Percentiles rank a stretch among this genome's conserved stretches.
These are phyloP conservation scores for Chaetura pelagica DNA, from an alignment of 2,113 vertebrate species.

Conservation along the genomic window DNA sequence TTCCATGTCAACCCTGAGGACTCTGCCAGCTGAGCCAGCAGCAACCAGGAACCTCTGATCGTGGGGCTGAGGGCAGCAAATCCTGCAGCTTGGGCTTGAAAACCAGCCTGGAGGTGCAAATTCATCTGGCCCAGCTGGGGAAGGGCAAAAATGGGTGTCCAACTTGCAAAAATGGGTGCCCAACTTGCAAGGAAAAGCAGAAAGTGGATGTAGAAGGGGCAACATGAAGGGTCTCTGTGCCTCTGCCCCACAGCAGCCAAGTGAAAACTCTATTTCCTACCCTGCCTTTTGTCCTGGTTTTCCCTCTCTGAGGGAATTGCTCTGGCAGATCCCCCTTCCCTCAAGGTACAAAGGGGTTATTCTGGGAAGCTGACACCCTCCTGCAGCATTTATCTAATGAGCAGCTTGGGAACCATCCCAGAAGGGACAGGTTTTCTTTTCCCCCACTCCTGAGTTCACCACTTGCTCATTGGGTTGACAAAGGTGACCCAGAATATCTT, in stretches of 20 bases:
- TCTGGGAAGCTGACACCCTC: background rate
- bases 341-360: background rate
- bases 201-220: background rate
- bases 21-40: background rate
- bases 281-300: too few relatives aligned
- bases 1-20: background rate
- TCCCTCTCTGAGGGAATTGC: background rate
- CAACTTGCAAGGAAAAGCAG: background rate
- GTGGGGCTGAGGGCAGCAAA: background rate
- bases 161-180: background rate
- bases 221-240: background rate
- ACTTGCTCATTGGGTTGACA: background rate
- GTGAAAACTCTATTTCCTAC: too few relatives aligned
- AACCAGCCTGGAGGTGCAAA: background rate
- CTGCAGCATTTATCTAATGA: background rate
- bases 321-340: background rate
- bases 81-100: background rate
- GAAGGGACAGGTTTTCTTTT: background rate
- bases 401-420: background rate
- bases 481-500: background rate
- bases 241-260: too few relatives aligned
- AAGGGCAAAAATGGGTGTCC: background rate
- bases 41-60: background rate
- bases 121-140: background rate
- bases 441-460: background rate